These are phyloP conservation scores for Megaceryle alcyon DNA, from an alignment of 2,797 vertebrate genomes.

Conservation along the genomic window DNA sequence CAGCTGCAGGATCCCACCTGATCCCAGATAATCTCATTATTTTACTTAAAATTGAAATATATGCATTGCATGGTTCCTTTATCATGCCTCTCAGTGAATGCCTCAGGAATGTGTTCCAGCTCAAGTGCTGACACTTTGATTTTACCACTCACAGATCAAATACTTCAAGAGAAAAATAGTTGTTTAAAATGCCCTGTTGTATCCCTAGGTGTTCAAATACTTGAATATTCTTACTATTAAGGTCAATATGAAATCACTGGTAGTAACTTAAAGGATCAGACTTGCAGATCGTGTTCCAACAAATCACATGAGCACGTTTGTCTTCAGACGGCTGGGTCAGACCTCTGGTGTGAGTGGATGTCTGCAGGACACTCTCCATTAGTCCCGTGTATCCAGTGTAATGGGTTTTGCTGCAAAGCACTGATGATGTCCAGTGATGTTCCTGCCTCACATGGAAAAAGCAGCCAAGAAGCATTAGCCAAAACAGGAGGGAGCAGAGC, in stretches of 20 bases:
- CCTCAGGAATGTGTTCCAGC: not conserved
- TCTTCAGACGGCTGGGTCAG: not conserved
- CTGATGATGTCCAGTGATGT: not conserved
- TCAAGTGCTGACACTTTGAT: not conserved
- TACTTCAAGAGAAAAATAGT: not conserved
- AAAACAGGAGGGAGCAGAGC: not conserved
- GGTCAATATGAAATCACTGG: not conserved
- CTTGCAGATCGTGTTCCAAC: not conserved
- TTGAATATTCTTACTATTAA: not conserved
- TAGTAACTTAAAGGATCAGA: not conserved
- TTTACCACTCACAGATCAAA: not conserved
- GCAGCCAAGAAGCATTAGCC: not conserved
- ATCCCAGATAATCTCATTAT: constrained; percentile 28
- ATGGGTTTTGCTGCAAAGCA: not conserved
- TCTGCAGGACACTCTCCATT: not conserved
- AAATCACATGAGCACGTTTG: not conserved
- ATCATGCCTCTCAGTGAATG: not conserved
- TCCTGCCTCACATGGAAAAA: not conserved
- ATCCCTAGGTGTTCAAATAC: not conserved
- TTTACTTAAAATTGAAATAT: constrained; percentile 37
- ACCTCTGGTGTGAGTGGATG: not conserved
- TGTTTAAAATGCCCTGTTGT: not conserved
- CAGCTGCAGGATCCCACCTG: constrained; percentile 40
- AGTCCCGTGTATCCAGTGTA: rapidly evolving
- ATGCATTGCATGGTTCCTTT: not conserved